Evolutionary conservation across 1,140 invertebrate species (phyloP), one percentile per base, ranked within the genome.

Genomic region (Aphidius gifuensis): DNA sequence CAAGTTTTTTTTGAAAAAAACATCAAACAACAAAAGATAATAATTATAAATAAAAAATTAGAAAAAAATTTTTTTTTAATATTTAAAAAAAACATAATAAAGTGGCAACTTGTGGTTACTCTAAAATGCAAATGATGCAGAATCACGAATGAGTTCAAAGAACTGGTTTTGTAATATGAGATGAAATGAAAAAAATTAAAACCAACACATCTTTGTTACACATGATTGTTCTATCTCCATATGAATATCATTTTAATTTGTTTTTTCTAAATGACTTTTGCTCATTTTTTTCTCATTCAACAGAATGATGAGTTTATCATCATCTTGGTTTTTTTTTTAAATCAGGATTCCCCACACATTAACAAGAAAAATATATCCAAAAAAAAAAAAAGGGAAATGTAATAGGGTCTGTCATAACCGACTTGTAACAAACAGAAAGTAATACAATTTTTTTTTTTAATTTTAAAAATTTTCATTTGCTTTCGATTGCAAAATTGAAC

Each of bases 401-500:
- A 23, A 23, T 32, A 16, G 16, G 16, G 39, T 53, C 42, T n/a
- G 53, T 55, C 40, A 55, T 55, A 55, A 55, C 39, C 39, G 53
- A 55, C 3, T n/a, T 55, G 53, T 43, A 55, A 55, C 53, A 42
- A 55, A 55, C 53, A 40, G 53, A 55, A 55, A 55, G 53, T 55
- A 55, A 42, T 4, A 32, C 23, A 32, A 32, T 32, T 32, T 32
- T 32, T 32, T 32, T 32, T 32, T 32, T 32, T 1, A 32, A 1
- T 32, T 32, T 32, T 32, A 32, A 3, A 32, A 3, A 32, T 32
- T 32, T 32, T 32, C 1, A 32, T 32, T 32, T 32, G 56, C 56
- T 63, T 63, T 50, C 57, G 47, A 53, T 60, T 53, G 48, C 53
- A 40, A 43, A 55, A 55, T 43, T 55, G 39, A n/a, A 55, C 40